Evolutionary conservation across 2,113 vertebrate genomes (phyloP), one percentile per base, ranked within the genome.

Genomic region (Edolisoma coerulescens): DNA sequence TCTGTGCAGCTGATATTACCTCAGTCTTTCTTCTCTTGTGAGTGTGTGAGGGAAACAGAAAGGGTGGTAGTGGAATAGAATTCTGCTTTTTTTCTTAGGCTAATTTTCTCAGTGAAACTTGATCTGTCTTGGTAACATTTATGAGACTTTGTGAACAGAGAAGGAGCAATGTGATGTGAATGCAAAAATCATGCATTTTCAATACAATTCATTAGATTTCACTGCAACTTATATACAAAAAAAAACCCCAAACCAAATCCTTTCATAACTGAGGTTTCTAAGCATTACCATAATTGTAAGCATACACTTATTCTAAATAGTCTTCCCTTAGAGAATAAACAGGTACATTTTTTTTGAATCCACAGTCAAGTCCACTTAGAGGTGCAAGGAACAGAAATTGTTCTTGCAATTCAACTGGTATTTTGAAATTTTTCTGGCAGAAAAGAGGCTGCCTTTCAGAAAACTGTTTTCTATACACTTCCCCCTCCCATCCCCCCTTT

Each of bases 21-120:
- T 33, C 56, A 49, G 39, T 60, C 63, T 77, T 94, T 59, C 76
- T 94, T 59, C 76, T 86, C n/a, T 78, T 65, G 27, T 44, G 64
- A 68, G 41, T 52, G 13, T 57, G 17, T 53, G 26, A 45, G 60
- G 35, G 84, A 77, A 64, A 35, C 42, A 77, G 54, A 69, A 91
- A 80, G 47, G 49, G 49, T 89, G 32, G 47, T 18, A 63, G 50
- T 78, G 37, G 74, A 90, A 89, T 84, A 47, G 57, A 90, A 86
- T 93, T 94, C 93, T 90, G 63, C 22, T 49, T 93, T 97, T 96
- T 94, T 94, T 91, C 78, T 95, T 85, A 33, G 81, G 83, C 91
- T 97, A 74, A 96, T 97, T 97, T 96, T 97, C 92, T 94, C 94
- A 89, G 96, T 94, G 97, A 90, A 96, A 93, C 94, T 91, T 90